Percentiles rank a stretch among this genome's conserved stretches.
phyloP scores from a whole-genome alignment of 2,888 invertebrate species.

The Cistogaster globosa region DNA sequence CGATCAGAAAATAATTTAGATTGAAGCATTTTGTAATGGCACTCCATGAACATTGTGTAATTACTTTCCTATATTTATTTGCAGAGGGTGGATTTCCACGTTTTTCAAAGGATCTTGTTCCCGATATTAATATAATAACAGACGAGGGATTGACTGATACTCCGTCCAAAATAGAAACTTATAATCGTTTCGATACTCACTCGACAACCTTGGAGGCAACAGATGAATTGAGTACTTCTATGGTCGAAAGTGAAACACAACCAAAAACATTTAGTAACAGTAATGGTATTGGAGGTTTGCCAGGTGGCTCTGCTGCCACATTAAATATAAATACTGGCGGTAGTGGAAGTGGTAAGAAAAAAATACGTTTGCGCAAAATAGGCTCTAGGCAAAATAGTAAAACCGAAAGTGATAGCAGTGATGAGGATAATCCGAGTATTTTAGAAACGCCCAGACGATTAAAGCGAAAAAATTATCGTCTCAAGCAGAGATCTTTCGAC shows the following conservation, averaged over 20 bases:
- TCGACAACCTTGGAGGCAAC: constrained; percentile 74
- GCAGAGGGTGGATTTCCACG: constrained; percentile 77
- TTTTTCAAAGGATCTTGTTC: constrained; percentile 77
- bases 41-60: background rate
- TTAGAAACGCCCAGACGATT: constrained; percentile 81
- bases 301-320: constrained; percentile 67
- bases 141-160: constrained; percentile 76
- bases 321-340: constrained; percentile 46
- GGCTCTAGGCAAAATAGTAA: constrained; percentile 83
- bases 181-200: constrained; percentile 74
- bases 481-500: constrained; percentile 80
- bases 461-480: constrained; percentile 82
- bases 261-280: constrained; percentile 72
- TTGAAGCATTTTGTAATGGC: background rate
- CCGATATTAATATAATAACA: constrained; percentile 81
- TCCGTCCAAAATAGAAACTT: constrained; percentile 69
- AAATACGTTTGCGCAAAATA: constrained; percentile 81
- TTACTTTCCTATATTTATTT: constrained; percentile 8
- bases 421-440: constrained; percentile 78
- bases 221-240: constrained; percentile 77
- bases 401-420: constrained; percentile 83
- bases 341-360: constrained; percentile 77
- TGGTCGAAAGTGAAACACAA: constrained; percentile 75
- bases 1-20: background rate
- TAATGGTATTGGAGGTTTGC: constrained; percentile 30